Evolutionary conservation across 2,113 vertebrate genomes (phyloP).

Genomic region (Pseudopipra pipra): DNA sequence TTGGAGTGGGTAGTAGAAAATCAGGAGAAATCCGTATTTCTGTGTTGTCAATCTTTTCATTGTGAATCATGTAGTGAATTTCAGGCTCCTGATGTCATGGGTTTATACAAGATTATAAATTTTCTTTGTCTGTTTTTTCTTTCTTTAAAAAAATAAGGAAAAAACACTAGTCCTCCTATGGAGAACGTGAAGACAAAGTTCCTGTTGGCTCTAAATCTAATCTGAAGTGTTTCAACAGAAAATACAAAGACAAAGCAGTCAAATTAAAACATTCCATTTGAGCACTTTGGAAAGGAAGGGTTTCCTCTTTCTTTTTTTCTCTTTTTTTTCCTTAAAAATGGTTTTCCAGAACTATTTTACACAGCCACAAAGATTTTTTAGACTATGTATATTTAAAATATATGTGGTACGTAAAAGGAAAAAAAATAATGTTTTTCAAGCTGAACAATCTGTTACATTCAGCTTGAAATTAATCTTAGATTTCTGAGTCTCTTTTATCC

Average conservation of each 20-base stretch:
- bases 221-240: neutral
- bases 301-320: neutral
- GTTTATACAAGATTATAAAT: neutral
- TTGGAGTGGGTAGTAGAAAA: neutral
- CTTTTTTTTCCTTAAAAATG: neutral
- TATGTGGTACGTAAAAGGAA: neutral
- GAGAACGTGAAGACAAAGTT: neutral
- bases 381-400: neutral
- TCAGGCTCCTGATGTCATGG: neutral
- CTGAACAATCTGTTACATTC: neutral
- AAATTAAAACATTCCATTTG: neutral
- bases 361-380: neutral
- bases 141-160: neutral
- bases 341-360: neutral
- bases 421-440: neutral
- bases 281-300: neutral
- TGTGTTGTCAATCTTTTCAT: neutral
- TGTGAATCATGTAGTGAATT: neutral
- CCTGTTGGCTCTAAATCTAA: neutral
- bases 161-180: neutral
- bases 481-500: neutral
- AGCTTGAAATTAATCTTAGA: neutral
- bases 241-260: neutral
- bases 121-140: neutral
- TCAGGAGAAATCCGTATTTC: neutral